A percentile compares a stretch with the other conserved stretches of the same genome.
phyloP scores from a whole-genome alignment of 2,797 vertebrate genomes.

The Toxotes lorentzi region DNA sequence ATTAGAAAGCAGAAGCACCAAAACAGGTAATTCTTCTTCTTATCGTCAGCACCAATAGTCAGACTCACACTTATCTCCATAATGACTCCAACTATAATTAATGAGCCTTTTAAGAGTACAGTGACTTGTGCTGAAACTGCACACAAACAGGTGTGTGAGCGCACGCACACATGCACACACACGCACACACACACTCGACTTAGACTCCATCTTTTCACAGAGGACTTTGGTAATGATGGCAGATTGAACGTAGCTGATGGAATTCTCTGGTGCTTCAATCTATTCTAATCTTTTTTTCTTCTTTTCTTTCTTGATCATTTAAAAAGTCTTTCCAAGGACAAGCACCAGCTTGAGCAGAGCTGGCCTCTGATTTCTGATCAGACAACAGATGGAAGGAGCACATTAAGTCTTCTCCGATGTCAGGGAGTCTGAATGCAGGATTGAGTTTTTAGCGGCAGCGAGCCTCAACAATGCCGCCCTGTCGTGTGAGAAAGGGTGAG shows the following conservation, averaged over 20 bases:
- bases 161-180: slow-evolving; percentile 13
- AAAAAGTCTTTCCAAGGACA: slow-evolving; percentile 42
- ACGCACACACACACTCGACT: slow-evolving; percentile 22
- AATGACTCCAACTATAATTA: slow-evolving; percentile 78
- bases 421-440: slow-evolving; percentile 5
- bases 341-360: slow-evolving; percentile 33
- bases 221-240: slow-evolving; percentile 32
- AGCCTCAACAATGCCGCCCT: slow-evolving; percentile 7
- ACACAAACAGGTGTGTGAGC: slow-evolving; percentile 54
- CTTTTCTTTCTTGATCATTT: neutral
- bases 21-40: slow-evolving; percentile 77
- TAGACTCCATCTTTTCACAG: slow-evolving; percentile 39
- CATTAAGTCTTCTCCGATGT: slow-evolving; percentile 37
- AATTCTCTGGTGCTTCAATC: slow-evolving; percentile 36
- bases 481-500: slow-evolving; percentile 19
- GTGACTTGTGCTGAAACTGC: slow-evolving; percentile 47
- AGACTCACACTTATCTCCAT: slow-evolving; percentile 76
- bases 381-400: slow-evolving; percentile 38
- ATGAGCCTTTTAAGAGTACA: slow-evolving; percentile 75
- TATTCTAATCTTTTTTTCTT: slow-evolving; percentile 5
- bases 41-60: slow-evolving; percentile 68
- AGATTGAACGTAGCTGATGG: slow-evolving; percentile 37
- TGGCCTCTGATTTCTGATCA: slow-evolving; percentile 49
- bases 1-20: slow-evolving; percentile 74
- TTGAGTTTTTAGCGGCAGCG: neutral